Evolutionary conservation across 2,113 vertebrate species (phyloP).

Genomic region (Capreolus pygargus): DNA sequence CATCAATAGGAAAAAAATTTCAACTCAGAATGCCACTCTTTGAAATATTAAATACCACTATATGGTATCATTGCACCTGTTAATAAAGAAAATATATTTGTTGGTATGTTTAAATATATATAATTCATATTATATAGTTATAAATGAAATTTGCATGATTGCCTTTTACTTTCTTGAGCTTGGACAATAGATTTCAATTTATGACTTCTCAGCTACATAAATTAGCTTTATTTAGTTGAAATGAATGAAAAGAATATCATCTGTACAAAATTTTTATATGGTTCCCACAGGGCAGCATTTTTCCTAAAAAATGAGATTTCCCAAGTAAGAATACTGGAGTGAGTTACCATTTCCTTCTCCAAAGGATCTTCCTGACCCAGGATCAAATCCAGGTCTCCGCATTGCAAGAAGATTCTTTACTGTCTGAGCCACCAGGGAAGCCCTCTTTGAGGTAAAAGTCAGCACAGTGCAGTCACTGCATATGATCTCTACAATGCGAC

Average conservation of each 20-base stretch:
- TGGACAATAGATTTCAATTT: neutral
- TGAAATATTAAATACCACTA: neutral
- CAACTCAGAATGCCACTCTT: slow-evolving; percentile 9
- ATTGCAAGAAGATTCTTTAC: neutral
- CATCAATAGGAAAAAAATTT: neutral
- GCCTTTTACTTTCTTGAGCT: neutral
- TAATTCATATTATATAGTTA: neutral
- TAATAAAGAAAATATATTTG: neutral
- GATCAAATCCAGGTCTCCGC: neutral
- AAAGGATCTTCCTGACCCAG: neutral
- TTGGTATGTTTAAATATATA: neutral
- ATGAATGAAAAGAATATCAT: neutral
- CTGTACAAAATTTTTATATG: neutral
- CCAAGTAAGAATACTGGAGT: neutral
- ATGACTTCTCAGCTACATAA: neutral
- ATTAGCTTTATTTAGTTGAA: neutral
- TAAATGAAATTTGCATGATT: neutral
- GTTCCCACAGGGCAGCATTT: neutral
- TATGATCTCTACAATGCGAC: neutral
- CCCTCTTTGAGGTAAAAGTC: neutral
- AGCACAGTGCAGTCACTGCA: neutral
- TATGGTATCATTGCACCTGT: neutral
- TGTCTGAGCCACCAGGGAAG: neutral
- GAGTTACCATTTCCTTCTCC: neutral
- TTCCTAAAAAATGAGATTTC: neutral